Conservation (phyloP, 2,888 invertebrate genomes). For the Priocnemis perturbator region DNA sequence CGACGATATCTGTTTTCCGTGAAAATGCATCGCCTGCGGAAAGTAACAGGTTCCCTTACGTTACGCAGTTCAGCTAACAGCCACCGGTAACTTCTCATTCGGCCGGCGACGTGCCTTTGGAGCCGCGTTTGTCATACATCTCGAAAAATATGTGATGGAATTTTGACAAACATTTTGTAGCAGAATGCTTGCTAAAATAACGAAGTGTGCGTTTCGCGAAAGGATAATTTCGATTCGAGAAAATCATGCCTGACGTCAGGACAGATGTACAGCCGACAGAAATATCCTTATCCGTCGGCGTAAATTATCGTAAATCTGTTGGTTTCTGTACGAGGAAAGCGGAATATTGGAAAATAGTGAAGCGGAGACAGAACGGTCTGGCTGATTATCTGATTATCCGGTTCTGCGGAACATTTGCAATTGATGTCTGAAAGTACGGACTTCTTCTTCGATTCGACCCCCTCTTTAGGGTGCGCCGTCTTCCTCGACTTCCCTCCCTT, state of each 20-base stretch:
- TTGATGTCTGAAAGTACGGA: conserved; percentile 60
- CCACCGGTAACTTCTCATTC: no score
- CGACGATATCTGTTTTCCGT: conserved; percentile 21
- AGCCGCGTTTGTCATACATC: no score
- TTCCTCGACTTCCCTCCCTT: conserved; percentile 22
- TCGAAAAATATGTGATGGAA: no score
- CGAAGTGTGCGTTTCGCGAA: no score
- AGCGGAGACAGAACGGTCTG: conserved; percentile 69
- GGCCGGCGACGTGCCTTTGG: no score
- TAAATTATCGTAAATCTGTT: conserved; percentile 46
- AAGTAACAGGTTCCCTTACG: conserved; percentile 16
- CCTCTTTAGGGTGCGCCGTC: conserved; percentile 35
- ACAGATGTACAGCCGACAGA: neutral
- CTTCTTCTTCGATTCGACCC: conserved; percentile 42
- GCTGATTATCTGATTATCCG: conserved; percentile 74
- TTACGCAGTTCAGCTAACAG: no score
- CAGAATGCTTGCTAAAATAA: no score
- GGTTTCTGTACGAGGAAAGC: conserved; percentile 53
- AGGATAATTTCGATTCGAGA: no score
- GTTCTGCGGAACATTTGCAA: conserved; percentile 70
- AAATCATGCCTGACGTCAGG: no score
- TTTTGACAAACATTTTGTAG: no score
- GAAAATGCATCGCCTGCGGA: neutral
- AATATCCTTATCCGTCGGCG: conserved; percentile 39
- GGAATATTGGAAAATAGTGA: conserved; percentile 69